Evolutionary conservation across 1,140 invertebrate species (phyloP), one percentile per base, ranked within the genome.

Genomic region (Dolichoris vasculosae): DNA sequence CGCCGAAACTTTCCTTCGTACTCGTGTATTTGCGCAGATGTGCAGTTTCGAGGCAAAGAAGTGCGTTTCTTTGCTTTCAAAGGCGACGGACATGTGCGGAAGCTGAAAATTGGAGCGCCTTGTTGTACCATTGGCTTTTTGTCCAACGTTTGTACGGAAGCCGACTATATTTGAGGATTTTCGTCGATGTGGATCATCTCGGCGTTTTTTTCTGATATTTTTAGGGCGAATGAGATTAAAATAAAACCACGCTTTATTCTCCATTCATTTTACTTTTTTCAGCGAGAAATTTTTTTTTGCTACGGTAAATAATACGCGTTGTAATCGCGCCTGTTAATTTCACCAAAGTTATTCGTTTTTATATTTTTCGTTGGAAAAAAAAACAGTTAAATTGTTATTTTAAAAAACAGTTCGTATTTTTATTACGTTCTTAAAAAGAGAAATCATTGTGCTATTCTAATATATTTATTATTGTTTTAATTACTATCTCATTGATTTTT

Each of bases 1-100:
- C 71, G 84, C 64, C 77, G 15, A 55, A 48, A 78, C 77, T 32
- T 15, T 59, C 51, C 30, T 59, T 20, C 17, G 17, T 43, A 20
- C 2, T 38, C 13, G 46, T 23, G 32, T 79, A 84, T 84, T 84
- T 84, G 67, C 83, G 83, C 83, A 85, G 83, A 85, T 85, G 83
- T 46, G 15, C 83, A 20, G 55, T 69, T 30, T 0, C 64, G 79
- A n/a, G 30, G 77, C 51, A 20, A 51, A 79, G 55, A 38, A 43
- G 48, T 63, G 55, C 35, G 77, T 40, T 59, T 35, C 77, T 79
- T 79, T 26, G 38, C 17, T 73, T 43, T 73, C 69, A 43, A 38
- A 43, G 20, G 7, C 2, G 20, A 59, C 23, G 55, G 55, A n/a
- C 26, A 9, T 40, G 3, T 73, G 38, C 77, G 46, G 75, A 77